A percentile compares a stretch with the other conserved stretches of the same genome.
phyloP scores from a whole-genome alignment of 2,888 invertebrate genomes.

The Tuta absoluta region DNA sequence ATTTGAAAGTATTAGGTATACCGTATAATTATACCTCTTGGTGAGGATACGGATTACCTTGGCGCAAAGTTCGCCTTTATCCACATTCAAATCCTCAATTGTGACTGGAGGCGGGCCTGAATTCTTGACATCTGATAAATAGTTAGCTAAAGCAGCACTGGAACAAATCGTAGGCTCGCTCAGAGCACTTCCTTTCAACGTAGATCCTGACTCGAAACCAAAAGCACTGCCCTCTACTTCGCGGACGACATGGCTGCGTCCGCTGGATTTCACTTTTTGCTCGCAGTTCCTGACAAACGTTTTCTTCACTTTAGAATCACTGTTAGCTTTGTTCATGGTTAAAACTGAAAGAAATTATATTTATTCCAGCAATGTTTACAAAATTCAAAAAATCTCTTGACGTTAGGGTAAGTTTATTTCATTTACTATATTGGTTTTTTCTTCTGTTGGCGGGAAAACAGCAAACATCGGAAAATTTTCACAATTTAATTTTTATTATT shows the following conservation, averaged over 20 bases:
- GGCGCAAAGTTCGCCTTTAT: conserved; percentile 48
- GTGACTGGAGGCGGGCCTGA: conserved; percentile 43
- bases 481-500: background rate
- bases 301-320: conserved; percentile 68
- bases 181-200: conserved; percentile 51
- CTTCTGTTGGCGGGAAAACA: too few relatives aligned
- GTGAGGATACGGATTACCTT: conserved; percentile 64
- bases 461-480: too few relatives aligned
- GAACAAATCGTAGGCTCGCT: conserved; percentile 64
- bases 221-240: conserved; percentile 45
- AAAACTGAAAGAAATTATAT: background rate
- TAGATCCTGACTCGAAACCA: conserved; percentile 34
- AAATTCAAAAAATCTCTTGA: conserved; percentile 9
- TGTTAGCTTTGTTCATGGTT: conserved; percentile 56
- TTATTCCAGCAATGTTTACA: conserved; percentile 14
- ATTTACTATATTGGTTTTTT: background rate
- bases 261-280: conserved; percentile 46
- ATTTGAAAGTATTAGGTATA: too few relatives aligned
- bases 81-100: conserved; percentile 49
- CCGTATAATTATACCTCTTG: background rate
- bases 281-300: conserved; percentile 65
- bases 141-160: conserved; percentile 64
- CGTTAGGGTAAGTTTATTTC: conserved; percentile 17
- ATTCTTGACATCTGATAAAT: conserved; percentile 58
- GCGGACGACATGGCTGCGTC: conserved; percentile 45